Evolutionary conservation across 2,797 vertebrate genomes (phyloP).

Genomic region (Dromococcyx pavoninus): DNA sequence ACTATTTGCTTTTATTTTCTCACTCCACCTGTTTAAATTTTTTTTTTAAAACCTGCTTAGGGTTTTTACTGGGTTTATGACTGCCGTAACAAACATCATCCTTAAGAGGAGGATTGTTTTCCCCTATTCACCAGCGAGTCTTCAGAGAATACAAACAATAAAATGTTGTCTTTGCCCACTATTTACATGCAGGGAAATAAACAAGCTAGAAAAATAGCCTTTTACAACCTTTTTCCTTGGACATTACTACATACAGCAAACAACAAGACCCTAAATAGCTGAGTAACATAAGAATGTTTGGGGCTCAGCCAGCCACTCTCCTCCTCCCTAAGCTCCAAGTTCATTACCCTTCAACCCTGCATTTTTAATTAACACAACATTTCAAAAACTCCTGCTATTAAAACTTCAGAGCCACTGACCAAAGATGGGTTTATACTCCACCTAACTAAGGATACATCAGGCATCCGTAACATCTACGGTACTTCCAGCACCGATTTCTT

Average conservation of each 20-base stretch:
- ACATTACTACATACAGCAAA: not conserved
- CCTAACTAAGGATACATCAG: not conserved
- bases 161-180: not conserved
- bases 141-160: not conserved
- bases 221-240: not conserved
- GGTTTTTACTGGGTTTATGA: not conserved
- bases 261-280: rapidly evolving
- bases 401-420: not conserved
- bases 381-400: not conserved
- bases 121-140: not conserved
- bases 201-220: not conserved
- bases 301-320: not conserved
- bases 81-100: not conserved
- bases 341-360: not conserved
- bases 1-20: not conserved
- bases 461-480: not conserved
- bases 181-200: not conserved
- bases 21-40: not conserved
- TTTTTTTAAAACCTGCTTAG: too few relatives aligned
- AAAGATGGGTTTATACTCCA: not conserved
- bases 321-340: not conserved
- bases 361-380: not conserved
- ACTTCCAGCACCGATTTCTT: not conserved
- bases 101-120: not conserved
- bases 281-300: rapidly evolving